These are phyloP conservation scores for Semotilus atromaculatus DNA, from an alignment of 2,797 vertebrate species.

Conservation along the genomic window DNA sequence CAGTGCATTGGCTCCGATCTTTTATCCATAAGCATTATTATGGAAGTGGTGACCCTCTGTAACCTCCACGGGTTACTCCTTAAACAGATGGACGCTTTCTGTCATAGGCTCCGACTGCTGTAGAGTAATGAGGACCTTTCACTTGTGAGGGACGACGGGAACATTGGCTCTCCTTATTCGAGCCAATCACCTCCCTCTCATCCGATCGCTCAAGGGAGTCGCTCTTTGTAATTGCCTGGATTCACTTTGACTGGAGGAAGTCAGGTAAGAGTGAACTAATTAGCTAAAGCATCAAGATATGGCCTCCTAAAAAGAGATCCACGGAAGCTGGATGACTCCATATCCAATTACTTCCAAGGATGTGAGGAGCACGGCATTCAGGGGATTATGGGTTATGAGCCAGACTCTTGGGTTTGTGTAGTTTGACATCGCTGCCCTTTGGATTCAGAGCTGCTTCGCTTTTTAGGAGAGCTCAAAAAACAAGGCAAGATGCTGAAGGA, in stretches of 20 bases:
- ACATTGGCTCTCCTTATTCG: conserved; percentile 27
- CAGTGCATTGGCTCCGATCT: not conserved
- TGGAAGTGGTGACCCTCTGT: conserved; percentile 55
- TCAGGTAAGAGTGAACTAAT: conserved; percentile 69
- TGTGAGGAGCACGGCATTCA: conserved; percentile 53
- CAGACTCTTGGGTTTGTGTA: conserved; percentile 22
- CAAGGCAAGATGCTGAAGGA: conserved; percentile 57
- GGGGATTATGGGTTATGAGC: conserved; percentile 46
- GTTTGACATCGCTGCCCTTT: conserved; percentile 40
- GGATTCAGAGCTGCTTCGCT: conserved; percentile 32
- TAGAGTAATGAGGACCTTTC: conserved; percentile 46
- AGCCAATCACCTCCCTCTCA: conserved; percentile 56
- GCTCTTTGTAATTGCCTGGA: conserved; percentile 66
- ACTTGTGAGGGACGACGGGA: conserved; percentile 12
- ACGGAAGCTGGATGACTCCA: conserved; percentile 59
- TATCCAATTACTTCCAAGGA: conserved; percentile 63
- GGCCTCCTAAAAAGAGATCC: conserved; percentile 58
- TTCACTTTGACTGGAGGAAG: conserved; percentile 61
- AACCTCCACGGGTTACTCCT: conserved; percentile 52
- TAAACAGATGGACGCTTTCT: conserved; percentile 54
- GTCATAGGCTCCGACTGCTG: conserved; percentile 43
- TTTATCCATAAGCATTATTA: conserved; percentile 30
- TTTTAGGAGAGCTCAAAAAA: conserved; percentile 42
- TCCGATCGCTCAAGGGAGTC: conserved; percentile 62
- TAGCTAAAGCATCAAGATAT: conserved; percentile 66